Evolutionary conservation across 2,888 invertebrate genomes (phyloP).

Genomic region (Microctonus aethiopoides): DNA sequence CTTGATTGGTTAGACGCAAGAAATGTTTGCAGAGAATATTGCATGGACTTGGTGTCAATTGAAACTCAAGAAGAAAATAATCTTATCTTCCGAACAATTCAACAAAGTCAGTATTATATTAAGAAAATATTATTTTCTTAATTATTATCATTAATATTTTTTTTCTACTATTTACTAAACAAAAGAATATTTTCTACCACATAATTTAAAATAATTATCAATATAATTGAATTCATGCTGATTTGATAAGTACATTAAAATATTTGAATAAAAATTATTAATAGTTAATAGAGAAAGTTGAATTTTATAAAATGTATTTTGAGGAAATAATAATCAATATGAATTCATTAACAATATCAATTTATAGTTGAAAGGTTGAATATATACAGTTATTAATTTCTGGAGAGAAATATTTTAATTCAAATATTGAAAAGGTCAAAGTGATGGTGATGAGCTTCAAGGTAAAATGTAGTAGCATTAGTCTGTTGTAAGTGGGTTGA

Average conservation of each 20-base stretch:
- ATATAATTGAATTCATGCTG: too few species aligned
- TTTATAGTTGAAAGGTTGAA: too few species aligned
- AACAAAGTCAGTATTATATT: conserved; percentile 77
- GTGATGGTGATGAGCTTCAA: background rate
- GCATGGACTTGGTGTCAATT: conserved; percentile 91
- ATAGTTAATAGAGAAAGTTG: too few species aligned
- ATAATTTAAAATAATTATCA: too few species aligned
- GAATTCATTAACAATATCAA: too few species aligned
- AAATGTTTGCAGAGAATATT: conserved; percentile 91
- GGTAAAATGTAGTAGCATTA: background rate
- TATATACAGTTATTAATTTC: background rate
- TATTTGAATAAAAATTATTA: too few species aligned
- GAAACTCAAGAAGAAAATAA: conserved; percentile 93
- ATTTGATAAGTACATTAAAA: too few species aligned
- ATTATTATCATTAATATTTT: background rate
- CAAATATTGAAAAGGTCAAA: background rate
- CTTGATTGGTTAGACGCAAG: conserved; percentile 92
- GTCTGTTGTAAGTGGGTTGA: conserved; percentile 56
- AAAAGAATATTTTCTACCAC: too few species aligned
- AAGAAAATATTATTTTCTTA: background rate
- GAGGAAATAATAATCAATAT: too few species aligned
- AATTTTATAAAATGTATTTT: too few species aligned
- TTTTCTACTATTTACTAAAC: background rate
- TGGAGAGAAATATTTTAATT: background rate
- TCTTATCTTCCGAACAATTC: conserved; percentile 87